phyloP scores from a whole-genome alignment of 2,797 vertebrate species.

The Coccyzus lansbergi region DNA sequence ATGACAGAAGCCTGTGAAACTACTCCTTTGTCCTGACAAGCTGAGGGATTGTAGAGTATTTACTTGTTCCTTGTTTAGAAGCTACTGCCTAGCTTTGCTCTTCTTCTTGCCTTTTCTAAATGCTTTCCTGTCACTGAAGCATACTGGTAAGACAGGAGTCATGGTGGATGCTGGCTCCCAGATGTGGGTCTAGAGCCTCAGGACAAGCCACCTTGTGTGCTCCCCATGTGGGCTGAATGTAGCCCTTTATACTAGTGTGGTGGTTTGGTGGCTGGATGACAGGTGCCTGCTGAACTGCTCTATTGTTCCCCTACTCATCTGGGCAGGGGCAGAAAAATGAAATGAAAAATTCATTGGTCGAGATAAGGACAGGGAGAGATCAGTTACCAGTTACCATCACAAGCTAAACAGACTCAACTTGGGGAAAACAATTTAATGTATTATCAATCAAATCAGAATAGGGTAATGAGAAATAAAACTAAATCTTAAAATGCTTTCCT shows the following conservation, averaged over 20 bases:
- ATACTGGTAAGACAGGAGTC: neutral
- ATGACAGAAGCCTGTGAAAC: neutral
- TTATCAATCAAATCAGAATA: neutral
- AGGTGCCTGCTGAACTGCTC: neutral
- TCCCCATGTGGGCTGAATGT: neutral
- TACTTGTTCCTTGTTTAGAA: neutral
- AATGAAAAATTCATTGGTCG: rapidly evolving
- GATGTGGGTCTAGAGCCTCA: neutral
- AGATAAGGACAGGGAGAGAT: neutral
- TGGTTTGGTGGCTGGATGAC: neutral
- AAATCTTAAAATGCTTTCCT: neutral
- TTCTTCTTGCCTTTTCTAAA: neutral
- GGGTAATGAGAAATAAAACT: neutral
- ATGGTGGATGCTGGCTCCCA: neutral
- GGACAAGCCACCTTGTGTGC: neutral
- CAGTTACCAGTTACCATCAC: rapidly evolving
- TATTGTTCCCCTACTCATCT: neutral
- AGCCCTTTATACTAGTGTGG: neutral
- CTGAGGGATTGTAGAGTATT: neutral
- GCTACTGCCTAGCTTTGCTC: neutral
- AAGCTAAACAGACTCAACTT: neutral
- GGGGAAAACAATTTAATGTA: neutral
- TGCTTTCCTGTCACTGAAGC: neutral
- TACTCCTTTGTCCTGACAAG: neutral
- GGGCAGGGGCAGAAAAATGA: neutral